Evolutionary conservation across 2,888 invertebrate species (phyloP).

Genomic region (Scrobipalpa costella): DNA sequence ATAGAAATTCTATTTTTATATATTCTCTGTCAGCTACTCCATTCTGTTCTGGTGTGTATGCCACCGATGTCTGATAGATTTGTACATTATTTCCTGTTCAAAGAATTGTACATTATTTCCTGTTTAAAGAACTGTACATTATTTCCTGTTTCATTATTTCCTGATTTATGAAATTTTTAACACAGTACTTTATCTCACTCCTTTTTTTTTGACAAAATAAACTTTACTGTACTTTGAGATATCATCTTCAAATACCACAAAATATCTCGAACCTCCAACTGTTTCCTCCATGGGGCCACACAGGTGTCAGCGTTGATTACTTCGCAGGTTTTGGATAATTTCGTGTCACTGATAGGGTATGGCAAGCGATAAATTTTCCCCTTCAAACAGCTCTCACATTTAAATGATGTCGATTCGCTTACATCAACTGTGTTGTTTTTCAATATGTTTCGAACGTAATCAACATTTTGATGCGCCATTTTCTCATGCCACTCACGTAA

Average conservation of each 20-base stretch:
- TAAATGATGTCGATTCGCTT: not conserved
- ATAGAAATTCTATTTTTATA: too few relatives aligned
- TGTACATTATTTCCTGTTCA: too few relatives aligned
- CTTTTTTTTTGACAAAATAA: too few relatives aligned
- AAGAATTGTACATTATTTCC: too few relatives aligned
- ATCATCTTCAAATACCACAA: too few relatives aligned
- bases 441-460: slow-evolving; percentile 10
- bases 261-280: too few relatives aligned
- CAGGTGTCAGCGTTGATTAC: slow-evolving; percentile 30
- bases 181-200: too few relatives aligned
- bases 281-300: slow-evolving; percentile 30
- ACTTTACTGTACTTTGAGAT: too few relatives aligned
- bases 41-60: slow-evolving; percentile 11
- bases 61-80: not conserved
- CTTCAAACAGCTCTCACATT: too few relatives aligned
- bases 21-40: too few relatives aligned
- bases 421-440: slow-evolving; percentile 14
- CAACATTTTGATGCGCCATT: too few relatives aligned
- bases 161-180: slow-evolving; percentile 21
- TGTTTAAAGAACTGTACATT: not conserved
- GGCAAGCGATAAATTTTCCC: not conserved
- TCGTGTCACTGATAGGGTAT: not conserved
- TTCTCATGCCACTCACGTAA: too few relatives aligned
- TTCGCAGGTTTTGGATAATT: slow-evolving; percentile 20
- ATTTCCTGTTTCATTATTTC: not conserved